phyloP scores from a whole-genome alignment of 2,888 invertebrate species.

The Steinernema scapterisci region DNA sequence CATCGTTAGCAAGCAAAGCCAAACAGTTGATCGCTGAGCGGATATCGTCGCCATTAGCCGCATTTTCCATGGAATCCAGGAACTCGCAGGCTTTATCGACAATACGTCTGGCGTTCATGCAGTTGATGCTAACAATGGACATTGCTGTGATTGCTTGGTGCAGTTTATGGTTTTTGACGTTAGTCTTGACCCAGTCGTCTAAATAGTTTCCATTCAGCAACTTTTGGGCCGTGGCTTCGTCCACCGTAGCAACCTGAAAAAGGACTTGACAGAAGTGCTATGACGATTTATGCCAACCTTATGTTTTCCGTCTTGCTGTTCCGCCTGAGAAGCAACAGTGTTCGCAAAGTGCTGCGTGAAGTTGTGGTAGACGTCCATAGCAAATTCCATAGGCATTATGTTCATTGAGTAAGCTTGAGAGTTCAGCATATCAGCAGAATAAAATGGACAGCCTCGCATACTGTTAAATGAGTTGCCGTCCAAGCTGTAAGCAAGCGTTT shows the following conservation, averaged over 20 bases:
- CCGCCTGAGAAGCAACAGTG: slow-evolving; percentile 11
- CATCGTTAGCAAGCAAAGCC: neutral
- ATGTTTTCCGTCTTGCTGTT: neutral
- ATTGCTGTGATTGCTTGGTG: slow-evolving; percentile 40
- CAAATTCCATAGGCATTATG: slow-evolving; percentile 42
- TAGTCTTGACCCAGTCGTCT: slow-evolving; percentile 40
- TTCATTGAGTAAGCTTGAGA: slow-evolving; percentile 10
- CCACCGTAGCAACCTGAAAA: slow-evolving; percentile 6
- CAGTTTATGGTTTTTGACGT: slow-evolving; percentile 34
- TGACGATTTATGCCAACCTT: neutral
- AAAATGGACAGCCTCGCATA: slow-evolving; percentile 29
- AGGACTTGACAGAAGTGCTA: neutral
- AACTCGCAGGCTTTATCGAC: slow-evolving; percentile 42
- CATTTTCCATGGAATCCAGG: slow-evolving; percentile 39
- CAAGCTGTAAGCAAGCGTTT: slow-evolving; percentile 1
- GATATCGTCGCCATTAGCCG: slow-evolving; percentile 37
- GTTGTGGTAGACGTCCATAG: slow-evolving; percentile 39
- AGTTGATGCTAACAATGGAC: slow-evolving; percentile 45
- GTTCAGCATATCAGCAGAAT: slow-evolving; percentile 1
- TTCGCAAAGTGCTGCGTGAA: slow-evolving; percentile 27
- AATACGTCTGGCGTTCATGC: slow-evolving; percentile 44
- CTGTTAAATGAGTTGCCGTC: slow-evolving; percentile 19
- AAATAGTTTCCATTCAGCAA: slow-evolving; percentile 34
- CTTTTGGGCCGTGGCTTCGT: slow-evolving; percentile 10
- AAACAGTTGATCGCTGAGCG: slow-evolving; percentile 30